Conservation (phyloP, 1,140 invertebrate genomes). For the Drosophila quadrilineata region DNA sequence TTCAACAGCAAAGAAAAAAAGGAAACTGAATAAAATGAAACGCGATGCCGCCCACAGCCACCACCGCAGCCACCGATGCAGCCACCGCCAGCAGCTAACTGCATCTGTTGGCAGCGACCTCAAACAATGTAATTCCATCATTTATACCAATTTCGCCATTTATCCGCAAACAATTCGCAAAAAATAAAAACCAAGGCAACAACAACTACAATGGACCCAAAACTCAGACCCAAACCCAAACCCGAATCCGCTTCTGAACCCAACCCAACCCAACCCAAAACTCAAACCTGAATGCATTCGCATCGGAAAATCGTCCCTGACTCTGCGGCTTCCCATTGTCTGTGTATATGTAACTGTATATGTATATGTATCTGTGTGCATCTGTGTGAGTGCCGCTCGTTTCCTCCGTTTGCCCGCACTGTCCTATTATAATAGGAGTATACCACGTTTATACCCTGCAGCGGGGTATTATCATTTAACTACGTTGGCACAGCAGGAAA, state of each 20-base stretch:
- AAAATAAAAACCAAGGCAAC: constrained; percentile 31
- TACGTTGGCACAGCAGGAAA: constrained; percentile 6
- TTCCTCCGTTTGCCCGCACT: constrained; percentile 42
- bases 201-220: constrained; percentile 26
- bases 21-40: constrained; percentile 33
- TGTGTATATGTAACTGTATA: no score
- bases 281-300: constrained; percentile 20
- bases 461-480: constrained; percentile 5
- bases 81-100: constrained; percentile 2
- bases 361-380: constrained; percentile 17
- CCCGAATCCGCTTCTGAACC: no score
- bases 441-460: constrained; percentile 31
- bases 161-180: constrained; percentile 75
- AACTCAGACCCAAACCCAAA: constrained; percentile 10
- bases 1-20: no score
- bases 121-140: constrained; percentile 80
- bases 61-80: background rate
- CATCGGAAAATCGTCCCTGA: constrained; percentile 53
- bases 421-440: no score
- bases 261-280: constrained; percentile 15
- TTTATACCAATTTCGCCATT: constrained; percentile 79
- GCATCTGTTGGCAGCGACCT: constrained; percentile 43
- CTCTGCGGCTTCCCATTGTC: constrained; percentile 45
- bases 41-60: constrained; percentile 26
- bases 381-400: constrained; percentile 34